Evolutionary conservation across 2,113 vertebrate genomes (phyloP).

Genomic region (Trichomycterus rosablanca): DNA sequence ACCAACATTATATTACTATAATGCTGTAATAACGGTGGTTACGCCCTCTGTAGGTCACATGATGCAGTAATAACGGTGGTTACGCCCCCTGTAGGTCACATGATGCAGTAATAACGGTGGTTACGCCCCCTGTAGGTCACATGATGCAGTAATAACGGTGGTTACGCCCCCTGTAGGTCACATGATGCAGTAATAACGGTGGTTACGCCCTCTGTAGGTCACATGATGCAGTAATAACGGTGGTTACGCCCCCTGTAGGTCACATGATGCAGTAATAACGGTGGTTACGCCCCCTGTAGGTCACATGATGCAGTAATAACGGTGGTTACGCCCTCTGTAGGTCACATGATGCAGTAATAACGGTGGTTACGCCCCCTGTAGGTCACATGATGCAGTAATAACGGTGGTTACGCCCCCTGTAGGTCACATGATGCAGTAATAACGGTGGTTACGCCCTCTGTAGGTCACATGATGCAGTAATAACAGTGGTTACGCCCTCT

Average conservation of each 20-base stretch:
- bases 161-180: conserved; percentile 65
- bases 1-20: too few species aligned
- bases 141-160: not conserved
- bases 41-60: conserved; percentile 72
- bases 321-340: conserved; percentile 54
- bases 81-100: conserved; percentile 69
- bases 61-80: conserved; percentile 47
- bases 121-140: not conserved
- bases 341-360: conserved; percentile 77
- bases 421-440: conserved; percentile 83
- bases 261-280: conserved; percentile 75
- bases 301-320: not conserved
- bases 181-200: conserved; percentile 69
- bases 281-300: not conserved
- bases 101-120: conserved; percentile 65
- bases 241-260: conserved; percentile 58
- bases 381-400: not conserved
- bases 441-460: not conserved
- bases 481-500: conserved; percentile 31
- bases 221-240: not conserved
- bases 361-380: not conserved
- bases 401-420: conserved; percentile 29
- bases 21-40: too few species aligned
- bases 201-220: not conserved
- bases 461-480: not conserved